Percentiles rank a stretch among this genome's conserved stretches.
Evolutionary conservation across 2,797 vertebrate species (phyloP).

Genomic region (Premnoplex brunnescens): DNA sequence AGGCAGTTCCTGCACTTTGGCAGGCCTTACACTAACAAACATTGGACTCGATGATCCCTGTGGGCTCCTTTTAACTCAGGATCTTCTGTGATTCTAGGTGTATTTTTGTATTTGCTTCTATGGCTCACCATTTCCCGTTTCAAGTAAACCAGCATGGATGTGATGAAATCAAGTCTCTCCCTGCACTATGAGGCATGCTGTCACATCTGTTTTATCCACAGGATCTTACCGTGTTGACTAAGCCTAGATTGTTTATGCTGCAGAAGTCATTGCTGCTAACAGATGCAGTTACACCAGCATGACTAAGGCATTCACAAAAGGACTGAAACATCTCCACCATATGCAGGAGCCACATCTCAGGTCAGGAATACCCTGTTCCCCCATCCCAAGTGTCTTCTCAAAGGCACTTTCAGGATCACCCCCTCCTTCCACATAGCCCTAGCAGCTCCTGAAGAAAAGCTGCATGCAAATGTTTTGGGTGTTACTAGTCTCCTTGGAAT

Average conservation of each 20-base stretch:
- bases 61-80: background rate
- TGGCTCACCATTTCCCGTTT: background rate
- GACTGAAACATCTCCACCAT: background rate
- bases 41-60: background rate
- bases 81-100: fast-evolving
- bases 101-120: background rate
- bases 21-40: background rate
- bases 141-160: background rate
- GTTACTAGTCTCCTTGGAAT: background rate
- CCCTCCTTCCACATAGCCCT: background rate
- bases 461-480: background rate
- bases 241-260: background rate
- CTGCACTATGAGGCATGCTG: background rate
- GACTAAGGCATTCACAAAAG: background rate
- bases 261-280: background rate
- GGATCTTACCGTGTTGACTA: background rate
- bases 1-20: background rate
- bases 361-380: background rate
- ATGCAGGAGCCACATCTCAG: background rate
- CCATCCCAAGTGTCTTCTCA: background rate
- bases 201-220: background rate
- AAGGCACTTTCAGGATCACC: background rate
- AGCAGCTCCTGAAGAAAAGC: background rate
- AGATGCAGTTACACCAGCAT: background rate
- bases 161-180: background rate